Conservation (phyloP, 2,113 vertebrate genomes). For the Dicrurus megarhynchus region DNA sequence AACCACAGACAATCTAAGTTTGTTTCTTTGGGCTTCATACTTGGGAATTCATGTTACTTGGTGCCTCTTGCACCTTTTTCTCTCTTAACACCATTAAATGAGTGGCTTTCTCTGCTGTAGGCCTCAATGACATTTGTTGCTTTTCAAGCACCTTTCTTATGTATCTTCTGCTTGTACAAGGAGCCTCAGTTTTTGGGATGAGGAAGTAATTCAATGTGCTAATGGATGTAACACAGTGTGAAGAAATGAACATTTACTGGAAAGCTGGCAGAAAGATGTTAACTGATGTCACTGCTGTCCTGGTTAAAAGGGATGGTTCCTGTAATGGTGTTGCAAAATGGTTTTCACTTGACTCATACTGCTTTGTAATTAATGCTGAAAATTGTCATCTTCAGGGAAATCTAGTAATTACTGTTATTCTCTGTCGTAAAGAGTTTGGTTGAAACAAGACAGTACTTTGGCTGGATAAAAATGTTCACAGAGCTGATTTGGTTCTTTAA, state of each 20-base stretch:
- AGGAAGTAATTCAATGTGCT: neutral
- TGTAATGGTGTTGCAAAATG: slow-evolving; percentile 8
- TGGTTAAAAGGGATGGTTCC: neutral
- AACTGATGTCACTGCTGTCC: neutral
- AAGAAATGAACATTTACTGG: neutral
- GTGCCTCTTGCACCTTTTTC: neutral
- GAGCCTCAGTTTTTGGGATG: neutral
- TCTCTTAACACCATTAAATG: neutral
- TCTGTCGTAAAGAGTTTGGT: neutral
- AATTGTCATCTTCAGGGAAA: neutral
- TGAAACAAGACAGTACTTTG: neutral
- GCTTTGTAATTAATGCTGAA: slow-evolving; percentile 33
- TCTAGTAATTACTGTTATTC: neutral
- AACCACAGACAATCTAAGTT: neutral
- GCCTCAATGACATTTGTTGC: neutral
- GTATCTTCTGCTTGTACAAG: neutral
- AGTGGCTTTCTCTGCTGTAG: neutral
- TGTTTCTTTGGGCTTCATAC: neutral
- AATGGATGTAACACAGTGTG: neutral
- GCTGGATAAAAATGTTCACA: neutral
- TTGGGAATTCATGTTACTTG: neutral
- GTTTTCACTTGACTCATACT: slow-evolving; percentile 6
- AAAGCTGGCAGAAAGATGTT: slow-evolving; percentile 7
- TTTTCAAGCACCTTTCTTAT: neutral
- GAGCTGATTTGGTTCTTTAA: neutral